Percentiles rank a stretch among this genome's conserved stretches.
Conservation (phyloP, 30 jellyfish, hydroid and myxozoan species). For the Sanderia malayensis region DNA sequence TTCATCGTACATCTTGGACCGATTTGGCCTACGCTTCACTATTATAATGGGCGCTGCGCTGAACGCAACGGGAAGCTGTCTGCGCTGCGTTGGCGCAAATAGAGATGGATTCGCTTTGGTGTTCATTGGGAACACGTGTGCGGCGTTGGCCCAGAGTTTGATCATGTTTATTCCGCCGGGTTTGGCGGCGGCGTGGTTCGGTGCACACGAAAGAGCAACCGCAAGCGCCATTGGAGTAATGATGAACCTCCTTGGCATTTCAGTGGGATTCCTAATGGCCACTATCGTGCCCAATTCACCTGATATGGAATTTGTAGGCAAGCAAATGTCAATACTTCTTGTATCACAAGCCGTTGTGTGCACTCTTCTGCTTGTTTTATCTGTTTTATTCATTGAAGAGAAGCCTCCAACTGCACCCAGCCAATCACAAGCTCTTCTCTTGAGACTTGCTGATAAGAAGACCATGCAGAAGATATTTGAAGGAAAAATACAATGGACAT, state of each 20-base stretch:
- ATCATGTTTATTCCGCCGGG: slow-evolving; percentile 86
- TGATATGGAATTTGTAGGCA: slow-evolving; percentile 59
- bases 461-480: background rate
- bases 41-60: slow-evolving; percentile 78
- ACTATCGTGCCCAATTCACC: slow-evolving; percentile 77
- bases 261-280: slow-evolving; percentile 90
- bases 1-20: slow-evolving; percentile 74
- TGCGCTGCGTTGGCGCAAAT: slow-evolving; percentile 83
- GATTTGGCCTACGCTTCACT: slow-evolving; percentile 71
- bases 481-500: background rate
- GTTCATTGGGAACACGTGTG: slow-evolving; percentile 79
- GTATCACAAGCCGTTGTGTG: slow-evolving; percentile 79
- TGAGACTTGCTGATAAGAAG: background rate
- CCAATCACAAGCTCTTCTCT: slow-evolving; percentile 70
- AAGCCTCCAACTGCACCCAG: slow-evolving; percentile 89
- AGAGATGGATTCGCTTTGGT: slow-evolving; percentile 78
- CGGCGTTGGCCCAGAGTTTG: slow-evolving; percentile 90
- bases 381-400: slow-evolving; percentile 50
- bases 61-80: slow-evolving; percentile 82
- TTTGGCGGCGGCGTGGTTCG: slow-evolving; percentile 95
- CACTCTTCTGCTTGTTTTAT: slow-evolving; percentile 38
- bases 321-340: slow-evolving; percentile 62
- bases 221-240: slow-evolving; percentile 91
- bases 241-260: slow-evolving; percentile 92
- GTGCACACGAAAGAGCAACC: slow-evolving; percentile 86